Base-by-base conservation (phyloP, 1,140 invertebrate genomes). In the Cotesia chilonis region DNA sequence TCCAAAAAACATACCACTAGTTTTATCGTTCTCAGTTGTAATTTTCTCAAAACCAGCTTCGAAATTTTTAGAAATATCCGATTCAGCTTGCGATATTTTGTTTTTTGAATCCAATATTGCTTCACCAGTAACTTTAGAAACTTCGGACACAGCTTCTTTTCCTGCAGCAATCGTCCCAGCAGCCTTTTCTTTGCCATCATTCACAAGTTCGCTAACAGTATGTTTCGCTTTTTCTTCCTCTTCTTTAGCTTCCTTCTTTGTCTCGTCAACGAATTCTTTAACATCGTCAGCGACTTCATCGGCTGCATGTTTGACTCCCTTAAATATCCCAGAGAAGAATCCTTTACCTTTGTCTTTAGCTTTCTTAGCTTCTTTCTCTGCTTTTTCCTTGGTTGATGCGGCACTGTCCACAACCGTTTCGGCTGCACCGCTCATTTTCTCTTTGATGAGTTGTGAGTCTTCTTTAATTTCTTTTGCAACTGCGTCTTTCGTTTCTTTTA, bases 301-400 rank as follows among this genome's bases (percentile, higher is more conserved):
- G 0, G 57, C 72, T 28, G 67, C 64, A 59, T 83, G 60, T 28
- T 47, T 47, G 0, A 47, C 41, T 17, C 78, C 75, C 59, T 80
- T 82, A 4, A 80, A 79, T 1, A 79, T 71, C 1, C 77, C 77
- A 0, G 81, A 74, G 0, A 79, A 66, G n/a, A 79, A 77, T 1
- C 80, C 78, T 1, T 70, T 52, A 0, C 38, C 41, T 20, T 80
- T 82, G 2, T 78, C 76, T 28, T 81, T 81, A 0, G 71, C 74
- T 60, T 77, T 78, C 7, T 78, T 80, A 0, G 71, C 64, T 17
- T 76, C 73, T 35, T 71, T 74, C 36, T n/a, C 70, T 41, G 54
- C 35, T 63, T 74, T 72, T 1, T 72, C 38, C 17, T 72, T 73
- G 4, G 47, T 63, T n/a, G 28, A 20, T 35, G 65, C 37, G 6